Evolutionary conservation across 2,888 invertebrate genomes (phyloP).

Genomic region (Abscondita cerata): DNA sequence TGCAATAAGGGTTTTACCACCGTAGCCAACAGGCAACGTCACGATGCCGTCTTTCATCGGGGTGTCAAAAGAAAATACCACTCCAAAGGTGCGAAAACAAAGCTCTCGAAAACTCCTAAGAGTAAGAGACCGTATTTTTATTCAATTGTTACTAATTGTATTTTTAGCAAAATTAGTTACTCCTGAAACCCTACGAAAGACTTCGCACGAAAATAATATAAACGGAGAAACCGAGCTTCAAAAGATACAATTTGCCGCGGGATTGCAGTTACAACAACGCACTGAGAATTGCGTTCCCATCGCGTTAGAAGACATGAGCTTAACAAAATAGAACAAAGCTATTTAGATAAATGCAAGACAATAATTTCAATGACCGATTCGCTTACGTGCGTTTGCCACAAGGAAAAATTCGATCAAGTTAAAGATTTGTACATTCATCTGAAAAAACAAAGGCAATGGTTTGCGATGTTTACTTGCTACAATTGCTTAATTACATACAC

Average conservation of each 20-base stretch:
- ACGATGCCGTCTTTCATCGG: conserved; percentile 4
- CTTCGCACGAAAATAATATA: conserved; percentile 5
- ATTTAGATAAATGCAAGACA: conserved; percentile 54
- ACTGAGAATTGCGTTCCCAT: conserved; percentile 35
- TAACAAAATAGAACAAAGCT: conserved; percentile 54
- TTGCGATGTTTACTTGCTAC: conserved; percentile 69
- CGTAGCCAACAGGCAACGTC: conserved; percentile 1
- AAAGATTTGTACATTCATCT: conserved; percentile 54
- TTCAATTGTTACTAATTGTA: neutral
- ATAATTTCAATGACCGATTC: conserved; percentile 53
- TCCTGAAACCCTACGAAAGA: conserved; percentile 7
- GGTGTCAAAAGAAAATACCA: neutral
- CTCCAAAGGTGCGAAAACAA: no score
- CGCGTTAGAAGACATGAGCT: conserved; percentile 43
- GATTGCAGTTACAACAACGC: conserved; percentile 50
- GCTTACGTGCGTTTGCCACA: conserved; percentile 53
- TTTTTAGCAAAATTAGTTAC: neutral
- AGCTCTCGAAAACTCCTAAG: neutral
- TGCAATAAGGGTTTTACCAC: neutral
- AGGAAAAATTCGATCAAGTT: conserved; percentile 47
- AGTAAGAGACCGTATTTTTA: neutral
- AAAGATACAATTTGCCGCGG: conserved; percentile 56
- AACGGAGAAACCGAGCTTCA: conserved; percentile 43
- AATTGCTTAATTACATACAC: conserved; percentile 67
- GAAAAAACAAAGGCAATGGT: conserved; percentile 55